Base-by-base conservation (phyloP, 2,888 invertebrate genomes). In the Palloptera scutellata region DNA sequence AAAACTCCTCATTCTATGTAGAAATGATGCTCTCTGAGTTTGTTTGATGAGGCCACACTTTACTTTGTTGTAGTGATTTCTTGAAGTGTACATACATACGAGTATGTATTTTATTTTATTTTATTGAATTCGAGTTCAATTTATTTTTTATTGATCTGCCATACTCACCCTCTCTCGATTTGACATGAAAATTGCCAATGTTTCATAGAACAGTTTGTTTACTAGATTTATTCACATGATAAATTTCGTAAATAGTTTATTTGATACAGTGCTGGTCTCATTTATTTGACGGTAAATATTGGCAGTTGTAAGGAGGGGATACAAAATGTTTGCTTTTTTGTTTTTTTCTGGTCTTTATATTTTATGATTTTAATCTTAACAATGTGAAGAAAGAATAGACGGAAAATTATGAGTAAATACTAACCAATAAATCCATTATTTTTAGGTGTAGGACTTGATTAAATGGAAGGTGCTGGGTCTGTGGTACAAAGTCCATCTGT, bases 101-200 rank as follows among this genome's bases (percentile, higher is more conserved):
- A n/a, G n/a, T 64, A 58, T 60, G 64, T 59, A 61, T 65, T 71
- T 73, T 75, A 75, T 65, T 71, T 73, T 75, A 75, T 80, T 76
- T 81, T 78, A 78, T 80, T 77, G 78, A 76, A 76, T 80, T 80
- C 75, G 73, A 77, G 76, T 79, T 81, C 81, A 80, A 80, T 80
- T 80, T 79, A 78, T 76, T 81, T 30, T 81, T 81, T 80, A 80
- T 80, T 80, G 81, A 81, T 81, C 79, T 77, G 79, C 79, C 76
- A 80, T 81, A 80, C 80, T 78, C 79, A 76, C 80, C 75, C 76
- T 73, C 30, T 73, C 30, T 30, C 77, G 75, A 77, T 79, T 77
- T 80, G 75, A 79, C 76, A 19, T 61, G 79, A 78, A 81, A 80
- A 80, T 81, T 80, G 81, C 80, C 80, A 81, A 80, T 79, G 81